phyloP scores from a whole-genome alignment of 2,113 vertebrate species.

The Pluvialis apricaria region DNA sequence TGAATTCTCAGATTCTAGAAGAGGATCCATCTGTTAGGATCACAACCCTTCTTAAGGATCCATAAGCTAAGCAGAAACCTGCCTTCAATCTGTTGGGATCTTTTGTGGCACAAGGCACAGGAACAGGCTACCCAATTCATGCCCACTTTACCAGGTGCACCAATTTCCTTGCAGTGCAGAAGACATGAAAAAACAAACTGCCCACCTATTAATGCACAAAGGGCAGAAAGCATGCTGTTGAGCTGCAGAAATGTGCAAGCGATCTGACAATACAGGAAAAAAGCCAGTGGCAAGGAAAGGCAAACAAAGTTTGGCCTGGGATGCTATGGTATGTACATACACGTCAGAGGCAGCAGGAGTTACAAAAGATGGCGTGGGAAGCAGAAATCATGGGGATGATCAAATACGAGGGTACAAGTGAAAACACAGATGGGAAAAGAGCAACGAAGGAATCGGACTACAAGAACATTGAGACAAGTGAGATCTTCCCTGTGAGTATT shows the following conservation, averaged over 20 bases:
- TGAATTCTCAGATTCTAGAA: neutral
- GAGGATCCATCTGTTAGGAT: neutral
- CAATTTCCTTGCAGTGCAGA: neutral
- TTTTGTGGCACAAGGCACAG: neutral
- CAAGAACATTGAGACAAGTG: neutral
- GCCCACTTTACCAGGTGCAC: neutral
- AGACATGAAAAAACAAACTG: neutral
- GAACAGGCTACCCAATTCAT: rapidly evolving
- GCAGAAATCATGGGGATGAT: neutral
- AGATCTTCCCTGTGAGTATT: neutral
- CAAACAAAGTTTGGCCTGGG: neutral
- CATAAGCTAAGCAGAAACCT: neutral
- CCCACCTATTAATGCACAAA: neutral
- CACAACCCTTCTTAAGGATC: rapidly evolving
- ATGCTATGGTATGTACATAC: neutral
- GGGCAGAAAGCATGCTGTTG: neutral
- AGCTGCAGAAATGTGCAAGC: neutral
- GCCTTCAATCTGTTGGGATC: neutral
- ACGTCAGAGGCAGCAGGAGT: neutral
- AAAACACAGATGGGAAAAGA: neutral
- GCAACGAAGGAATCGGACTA: neutral
- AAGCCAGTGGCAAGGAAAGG: neutral
- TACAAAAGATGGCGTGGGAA: rapidly evolving
- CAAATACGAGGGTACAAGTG: neutral
- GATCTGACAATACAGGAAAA: neutral